These are phyloP conservation scores for Corythornis cristatus DNA, from an alignment of 2,113 vertebrate species.

Conservation along the genomic window DNA sequence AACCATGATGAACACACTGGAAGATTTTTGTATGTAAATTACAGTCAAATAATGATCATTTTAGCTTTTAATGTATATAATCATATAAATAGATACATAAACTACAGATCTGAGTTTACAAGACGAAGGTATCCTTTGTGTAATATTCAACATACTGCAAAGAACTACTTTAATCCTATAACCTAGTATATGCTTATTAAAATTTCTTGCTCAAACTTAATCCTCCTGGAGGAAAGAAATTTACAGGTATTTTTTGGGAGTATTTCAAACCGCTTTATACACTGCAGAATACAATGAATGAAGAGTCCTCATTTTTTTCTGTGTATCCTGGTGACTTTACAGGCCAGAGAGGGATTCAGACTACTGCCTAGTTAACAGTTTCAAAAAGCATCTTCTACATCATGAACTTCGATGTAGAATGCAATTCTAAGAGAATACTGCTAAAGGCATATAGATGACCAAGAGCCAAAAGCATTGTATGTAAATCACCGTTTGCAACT, in stretches of 20 bases:
- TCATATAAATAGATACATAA: not conserved
- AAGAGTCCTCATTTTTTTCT: not conserved
- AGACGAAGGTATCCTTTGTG: not conserved
- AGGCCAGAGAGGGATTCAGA: not conserved
- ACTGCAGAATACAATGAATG: not conserved
- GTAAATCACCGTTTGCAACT: not conserved
- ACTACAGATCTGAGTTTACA: not conserved
- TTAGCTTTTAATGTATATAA: not conserved
- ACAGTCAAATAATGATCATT: not conserved
- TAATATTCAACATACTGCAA: accelerated
- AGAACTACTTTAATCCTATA: not conserved
- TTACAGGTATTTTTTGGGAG: not conserved
- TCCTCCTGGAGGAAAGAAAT: not conserved
- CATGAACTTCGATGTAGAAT: not conserved
- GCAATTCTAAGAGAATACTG: not conserved
- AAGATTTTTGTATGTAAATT: not conserved
- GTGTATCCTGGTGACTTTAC: not conserved
- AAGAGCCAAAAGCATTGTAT: not conserved
- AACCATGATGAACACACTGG: not conserved
- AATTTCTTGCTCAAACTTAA: not conserved
- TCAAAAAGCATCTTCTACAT: not conserved
- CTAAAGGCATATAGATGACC: not conserved
- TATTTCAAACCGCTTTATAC: not conserved
- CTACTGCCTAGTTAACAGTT: not conserved
- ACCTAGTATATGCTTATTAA: not conserved